Evolutionary conservation across 2,888 invertebrate genomes (phyloP), one percentile per base, ranked within the genome.

Genomic region (Parthenolecanium corni): DNA sequence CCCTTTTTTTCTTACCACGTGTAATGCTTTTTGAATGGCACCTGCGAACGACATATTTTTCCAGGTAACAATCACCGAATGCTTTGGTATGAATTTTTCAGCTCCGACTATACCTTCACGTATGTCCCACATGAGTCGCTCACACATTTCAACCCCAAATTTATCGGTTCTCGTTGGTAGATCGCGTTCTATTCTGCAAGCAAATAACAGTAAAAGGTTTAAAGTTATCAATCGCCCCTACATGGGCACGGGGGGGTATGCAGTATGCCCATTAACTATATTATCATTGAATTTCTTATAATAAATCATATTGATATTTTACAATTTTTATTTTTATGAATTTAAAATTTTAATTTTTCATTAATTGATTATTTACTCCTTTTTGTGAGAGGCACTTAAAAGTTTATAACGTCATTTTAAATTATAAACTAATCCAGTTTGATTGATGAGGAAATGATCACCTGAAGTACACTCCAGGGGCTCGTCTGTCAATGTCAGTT

Each of bases 1-100:
- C n/a, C n/a, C n/a, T n/a, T 6, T 31, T 31, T 31, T 4, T 31
- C 77, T 75, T 72, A 85, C 85, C 76, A 76, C 79, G 71, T 77
- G 83, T n/a, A 88, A 74, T 0, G 87, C 82, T 73, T 85, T 84
- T 67, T 84, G 84, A 69, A 87, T 88, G 68, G 92, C 92, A 57
- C 92, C 92, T 70, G 88, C 82, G 73, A 93, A 93, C 0, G 92
- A 89, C 75, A 95, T 85, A 74, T 96, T 95, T 74, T 90, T 91
- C 97, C 96, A 97, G 0, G 96, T 96, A 62, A 89, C 82, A 65
- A 93, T 87, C 64, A 90, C 77, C 2, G 85, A 89, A 71, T 93
- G 93, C 72, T 93, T 91, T 0, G 96, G 93, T 68, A 83, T 80
- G 75, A 96, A 97, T 2, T 86, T 84, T 47, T 89, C 87, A 0